Base-by-base conservation (phyloP, 2,888 invertebrate species). In the Aquatica leii region DNA sequence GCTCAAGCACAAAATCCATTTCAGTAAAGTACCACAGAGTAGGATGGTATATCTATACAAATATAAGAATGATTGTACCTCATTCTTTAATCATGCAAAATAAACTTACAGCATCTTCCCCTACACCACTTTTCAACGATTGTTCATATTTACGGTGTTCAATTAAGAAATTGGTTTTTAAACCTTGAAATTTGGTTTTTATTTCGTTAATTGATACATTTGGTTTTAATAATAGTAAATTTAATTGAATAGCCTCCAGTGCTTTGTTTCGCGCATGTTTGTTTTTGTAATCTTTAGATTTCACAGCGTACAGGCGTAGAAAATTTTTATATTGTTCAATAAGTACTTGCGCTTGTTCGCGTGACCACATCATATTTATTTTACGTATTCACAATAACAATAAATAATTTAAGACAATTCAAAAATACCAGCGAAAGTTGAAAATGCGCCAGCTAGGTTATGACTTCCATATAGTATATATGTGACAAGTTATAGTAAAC, bases 21-120 rank as follows among this genome's bases (percentile, higher is more conserved):
- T 37, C 37, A 37, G 37, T 37, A 37, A 37, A 37, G 37, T 37
- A 37, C 37, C 37, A 37, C 12, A 37, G 11, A 37, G 37, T 37
- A 37, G 37, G 11, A 37, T 37, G 37, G 37, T 37, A 37, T 37
- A 37, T 31, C 31, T 31, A 31, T 31, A 31, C 31, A 4, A 31
- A 31, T 37, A 37, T 37, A 37, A 37, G 5, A 37, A 37, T 37
- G 37, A 37, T 37, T 37, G 4, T 11, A 37, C 37, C 9, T 37
- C 11, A 37, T 37, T 37, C 37, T 37, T 37, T 37, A 37, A 37
- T 37, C 37, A 37, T 37, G 37, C 37, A 37, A 37, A 37, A 11
- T 37, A 3, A 37, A 37, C 24, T 2, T 24, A 6, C 24, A 24
- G 2, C 6, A 24, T 24, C 24, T 24, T 24, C 24, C 24, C 6